Base-by-base conservation (phyloP, 2,888 invertebrate genomes). In the Pollenia amentaria region DNA sequence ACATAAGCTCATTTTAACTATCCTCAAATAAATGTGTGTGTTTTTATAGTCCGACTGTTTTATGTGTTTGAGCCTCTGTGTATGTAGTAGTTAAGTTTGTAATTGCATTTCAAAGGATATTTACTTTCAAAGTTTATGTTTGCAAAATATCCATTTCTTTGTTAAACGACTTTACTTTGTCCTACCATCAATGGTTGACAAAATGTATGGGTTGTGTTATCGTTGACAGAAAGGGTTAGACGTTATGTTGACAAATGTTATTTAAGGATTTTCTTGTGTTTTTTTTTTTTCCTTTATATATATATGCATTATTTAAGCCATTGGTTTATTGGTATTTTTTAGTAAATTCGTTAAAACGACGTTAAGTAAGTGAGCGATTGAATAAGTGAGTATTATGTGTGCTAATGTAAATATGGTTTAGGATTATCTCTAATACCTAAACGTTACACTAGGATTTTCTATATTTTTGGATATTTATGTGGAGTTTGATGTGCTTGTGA, bases 1-100 rank as follows among this genome's bases (percentile, higher is more conserved):
- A 92, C 92, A 90, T 87, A 88, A 90, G 91, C 92, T 91, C 90
- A 91, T 91, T 91, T 89, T 85, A 75, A 64, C 72, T 81, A 84
- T 77, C 40, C 80, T 73, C 76, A 84, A 79, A 82, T 57, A 83
- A 72, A 85, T 42, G 16, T 14, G 21, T 11, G 67, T 60, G 12
- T 67, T 16, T 79, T 84, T 67, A 46, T 29, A n/a, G 1, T 38
- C 29, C 44, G n/a, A 11, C 8, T 18, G 69, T 67, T 65, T 81
- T 79, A 70, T 53, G 62, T 75, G 40, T 53, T 12, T 65, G 38
- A 16, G 12, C 55, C 51, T 7, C 11, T 60, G 8, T 57, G 53
- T 48, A 44, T 48, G 69, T 67, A 60, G 48, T 60, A 44, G 65
- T 21, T 65, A 69, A 51, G 55, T 51, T 67, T 18, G 55, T 64